These are phyloP conservation scores for Stenodema calcarata DNA, from an alignment of 2,888 invertebrate species.

Conservation along the genomic window DNA sequence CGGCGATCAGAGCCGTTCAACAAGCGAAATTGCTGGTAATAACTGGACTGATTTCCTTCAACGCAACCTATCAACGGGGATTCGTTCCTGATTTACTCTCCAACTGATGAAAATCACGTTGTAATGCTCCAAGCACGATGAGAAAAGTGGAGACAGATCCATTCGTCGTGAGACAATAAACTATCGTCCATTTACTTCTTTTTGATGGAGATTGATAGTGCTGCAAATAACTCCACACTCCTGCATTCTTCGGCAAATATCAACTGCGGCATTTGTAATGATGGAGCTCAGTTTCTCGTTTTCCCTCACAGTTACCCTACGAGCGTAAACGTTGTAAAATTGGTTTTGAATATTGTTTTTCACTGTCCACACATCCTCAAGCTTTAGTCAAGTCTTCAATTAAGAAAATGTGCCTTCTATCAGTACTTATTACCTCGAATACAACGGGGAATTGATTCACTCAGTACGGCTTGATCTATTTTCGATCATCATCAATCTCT, in stretches of 20 bases:
- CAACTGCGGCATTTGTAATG: too few relatives aligned
- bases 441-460: too few relatives aligned
- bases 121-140: not conserved
- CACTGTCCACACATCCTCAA: too few relatives aligned
- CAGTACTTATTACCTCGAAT: too few relatives aligned
- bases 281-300: too few relatives aligned
- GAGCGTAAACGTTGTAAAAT: too few relatives aligned
- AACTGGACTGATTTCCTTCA: conserved; percentile 10
- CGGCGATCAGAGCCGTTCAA: not conserved
- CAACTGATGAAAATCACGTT: not conserved
- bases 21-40: conserved; percentile 21
- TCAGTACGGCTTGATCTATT: too few relatives aligned
- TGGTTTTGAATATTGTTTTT: too few relatives aligned
- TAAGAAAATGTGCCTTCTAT: too few relatives aligned
- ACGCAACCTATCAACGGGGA: not conserved
- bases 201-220: not conserved
- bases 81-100: not conserved
- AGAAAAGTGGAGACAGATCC: not conserved
- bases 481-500: too few relatives aligned
- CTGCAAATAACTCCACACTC: not conserved
- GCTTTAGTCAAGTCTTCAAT: too few relatives aligned
- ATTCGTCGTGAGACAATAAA: not conserved
- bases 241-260: not conserved
- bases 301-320: too few relatives aligned
- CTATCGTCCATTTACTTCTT: not conserved